Base-by-base conservation (phyloP, 2,888 invertebrate genomes). In the Xiphydria camelus region DNA sequence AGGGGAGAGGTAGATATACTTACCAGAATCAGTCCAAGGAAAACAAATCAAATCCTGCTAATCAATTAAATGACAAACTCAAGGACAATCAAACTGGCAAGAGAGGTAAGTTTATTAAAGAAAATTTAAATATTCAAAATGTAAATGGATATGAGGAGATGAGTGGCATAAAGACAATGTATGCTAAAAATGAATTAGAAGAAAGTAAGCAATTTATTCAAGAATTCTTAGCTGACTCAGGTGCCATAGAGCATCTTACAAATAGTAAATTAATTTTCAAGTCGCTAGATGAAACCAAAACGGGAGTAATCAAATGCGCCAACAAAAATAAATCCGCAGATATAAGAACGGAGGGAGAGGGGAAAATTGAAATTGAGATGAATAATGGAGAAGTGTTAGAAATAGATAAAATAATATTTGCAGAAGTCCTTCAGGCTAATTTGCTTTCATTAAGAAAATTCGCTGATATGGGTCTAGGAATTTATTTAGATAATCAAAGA, bases 181-280 rank as follows among this genome's bases (percentile, higher is more conserved):
- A 38, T 25, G 18, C 25, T 25, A 25, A 7, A 6, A 22, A 21
- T 38, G 22, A 12, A 26, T 21, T 19, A 38, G 9, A 39, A 3
- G 9, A 18, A 4, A 39, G 14, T 32, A 34, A 41, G 22, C 18
- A 38, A 38, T 38, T 22, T 37, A 12, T 26, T 38, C 37, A 42
- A 17, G 42, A 51, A 26, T 55, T 55, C 37, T 7, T 51, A 6
- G 55, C 54, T 12, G 51, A 61, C 35, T 59, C 55, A 4, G 57
- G 55, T 2, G 58, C 55, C 7, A 58, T 57, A 7, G 53, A 53
- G 14, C 57, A 59, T 32, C 21, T 55, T 5, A 49, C 55, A 9
- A 58, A 57, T 38, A 48, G 46, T 7, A 54, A 42, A 31, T 32
- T 51, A 21, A 51, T 50, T 33, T 55, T 56, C 21, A 51, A 48